Evolutionary conservation across 2,888 invertebrate genomes (phyloP).

Genomic region (Clostera curtula): DNA sequence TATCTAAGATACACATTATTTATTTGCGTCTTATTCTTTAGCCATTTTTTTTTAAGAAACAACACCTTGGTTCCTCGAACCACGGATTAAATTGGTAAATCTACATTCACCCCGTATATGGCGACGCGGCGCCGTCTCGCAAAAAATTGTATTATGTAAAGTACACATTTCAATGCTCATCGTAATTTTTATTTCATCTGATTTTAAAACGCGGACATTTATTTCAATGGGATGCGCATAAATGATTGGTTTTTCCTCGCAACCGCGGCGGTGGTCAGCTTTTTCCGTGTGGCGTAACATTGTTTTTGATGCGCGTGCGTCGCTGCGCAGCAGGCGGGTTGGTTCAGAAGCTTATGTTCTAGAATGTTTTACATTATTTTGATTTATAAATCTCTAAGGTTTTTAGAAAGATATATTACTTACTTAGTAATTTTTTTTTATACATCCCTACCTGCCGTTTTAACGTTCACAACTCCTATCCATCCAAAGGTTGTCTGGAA

Average conservation of each 20-base stretch:
- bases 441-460: too few relatives aligned
- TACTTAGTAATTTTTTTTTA: too few relatives aligned
- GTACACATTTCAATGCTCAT: conserved; percentile 72
- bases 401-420: too few relatives aligned
- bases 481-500: too few relatives aligned
- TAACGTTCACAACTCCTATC: too few relatives aligned
- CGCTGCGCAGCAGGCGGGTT: conserved; percentile 29
- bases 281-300: conserved; percentile 61
- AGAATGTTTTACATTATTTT: too few relatives aligned
- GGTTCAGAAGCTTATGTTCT: too few relatives aligned
- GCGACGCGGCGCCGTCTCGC: conserved; percentile 47
- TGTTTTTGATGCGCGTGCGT: conserved; percentile 47
- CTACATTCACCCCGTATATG: conserved; percentile 56
- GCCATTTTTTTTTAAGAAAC: too few relatives aligned
- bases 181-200: conserved; percentile 60
- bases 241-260: conserved; percentile 60
- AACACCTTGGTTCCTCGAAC: conserved; percentile 52
- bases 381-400: too few relatives aligned
- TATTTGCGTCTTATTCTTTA: too few relatives aligned
- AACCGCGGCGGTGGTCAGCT: conserved; percentile 57
- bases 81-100: conserved; percentile 60
- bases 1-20: too few relatives aligned
- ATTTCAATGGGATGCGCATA: conserved; percentile 66
- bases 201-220: conserved; percentile 50
- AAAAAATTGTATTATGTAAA: conserved; percentile 60